Conservation (phyloP, 92 coral and sea anemone species). For the Bergia sp. region DNA sequence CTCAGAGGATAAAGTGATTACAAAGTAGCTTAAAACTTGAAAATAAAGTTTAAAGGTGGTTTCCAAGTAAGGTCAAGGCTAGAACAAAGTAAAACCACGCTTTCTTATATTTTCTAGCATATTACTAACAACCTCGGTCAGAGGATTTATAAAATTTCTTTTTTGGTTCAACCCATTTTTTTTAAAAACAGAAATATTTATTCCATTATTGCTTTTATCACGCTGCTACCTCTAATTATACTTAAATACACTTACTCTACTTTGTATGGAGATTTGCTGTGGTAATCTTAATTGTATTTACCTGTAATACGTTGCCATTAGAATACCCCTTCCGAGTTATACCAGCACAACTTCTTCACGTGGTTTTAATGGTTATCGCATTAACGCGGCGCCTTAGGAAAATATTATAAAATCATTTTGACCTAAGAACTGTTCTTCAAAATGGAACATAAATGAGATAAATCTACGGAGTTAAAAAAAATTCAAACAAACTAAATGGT, state of each 20-base stretch:
- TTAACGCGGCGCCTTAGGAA: neutral
- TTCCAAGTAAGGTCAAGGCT: too few species aligned
- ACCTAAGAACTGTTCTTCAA: neutral
- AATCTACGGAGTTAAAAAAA: neutral
- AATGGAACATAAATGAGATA: neutral
- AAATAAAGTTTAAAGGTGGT: too few species aligned
- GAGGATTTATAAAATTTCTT: too few species aligned
- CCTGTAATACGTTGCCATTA: neutral
- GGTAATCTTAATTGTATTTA: neutral
- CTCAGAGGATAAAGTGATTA: neutral
- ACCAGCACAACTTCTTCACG: neutral
- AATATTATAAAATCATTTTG: neutral
- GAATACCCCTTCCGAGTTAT: neutral
- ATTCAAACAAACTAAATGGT: neutral
- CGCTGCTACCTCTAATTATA: neutral
- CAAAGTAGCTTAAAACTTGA: too few species aligned
- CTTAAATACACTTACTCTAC: neutral
- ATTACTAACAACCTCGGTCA: too few species aligned
- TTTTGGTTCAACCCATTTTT: too few species aligned
- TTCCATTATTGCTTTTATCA: neutral
- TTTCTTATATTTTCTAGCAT: neutral
- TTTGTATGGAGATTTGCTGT: constrained; percentile 12
- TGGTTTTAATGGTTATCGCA: neutral
- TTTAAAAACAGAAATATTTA: neutral
- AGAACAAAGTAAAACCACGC: neutral